Evolutionary conservation across 64 coral and sea anemone species (phyloP).

Genomic region (Orbicella faveolata): DNA sequence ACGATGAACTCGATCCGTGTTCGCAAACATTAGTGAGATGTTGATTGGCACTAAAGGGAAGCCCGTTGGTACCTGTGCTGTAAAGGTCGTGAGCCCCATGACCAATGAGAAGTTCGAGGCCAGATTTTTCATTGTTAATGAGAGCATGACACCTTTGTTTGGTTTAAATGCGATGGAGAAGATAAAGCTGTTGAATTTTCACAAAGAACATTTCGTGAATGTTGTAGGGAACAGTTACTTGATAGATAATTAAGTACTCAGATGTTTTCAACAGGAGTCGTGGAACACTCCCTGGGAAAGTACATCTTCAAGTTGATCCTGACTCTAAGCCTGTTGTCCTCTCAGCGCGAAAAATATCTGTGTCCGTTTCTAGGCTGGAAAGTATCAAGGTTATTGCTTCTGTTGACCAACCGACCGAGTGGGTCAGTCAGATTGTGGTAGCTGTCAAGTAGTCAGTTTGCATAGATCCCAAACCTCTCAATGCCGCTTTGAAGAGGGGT

Average conservation of each 20-base stretch:
- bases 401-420: constrained; percentile 22
- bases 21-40: constrained; percentile 11
- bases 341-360: constrained; percentile 34
- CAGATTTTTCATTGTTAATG: constrained; percentile 17
- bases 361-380: constrained; percentile 2
- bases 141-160: constrained; percentile 20
- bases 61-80: constrained; percentile 12
- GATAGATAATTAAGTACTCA: background rate
- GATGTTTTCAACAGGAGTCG: background rate
- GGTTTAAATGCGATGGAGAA: constrained; percentile 37
- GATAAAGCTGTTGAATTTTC: constrained; percentile 2
- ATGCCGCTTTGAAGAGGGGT: background rate
- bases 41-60: constrained; percentile 41
- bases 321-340: background rate
- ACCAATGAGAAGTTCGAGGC: constrained; percentile 24
- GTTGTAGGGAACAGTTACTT: background rate
- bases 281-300: constrained; percentile 14
- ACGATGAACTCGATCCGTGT: background rate
- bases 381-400: background rate
- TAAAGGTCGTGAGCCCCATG: constrained; percentile 8
- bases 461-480: too few species aligned
- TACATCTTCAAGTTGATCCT: constrained; percentile 1
- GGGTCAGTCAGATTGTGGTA: constrained; percentile 12
- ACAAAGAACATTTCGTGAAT: constrained; percentile 9
- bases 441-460: background rate